phyloP scores from a whole-genome alignment of 2,113 vertebrate genomes.

The Phaethornis superciliosus region DNA sequence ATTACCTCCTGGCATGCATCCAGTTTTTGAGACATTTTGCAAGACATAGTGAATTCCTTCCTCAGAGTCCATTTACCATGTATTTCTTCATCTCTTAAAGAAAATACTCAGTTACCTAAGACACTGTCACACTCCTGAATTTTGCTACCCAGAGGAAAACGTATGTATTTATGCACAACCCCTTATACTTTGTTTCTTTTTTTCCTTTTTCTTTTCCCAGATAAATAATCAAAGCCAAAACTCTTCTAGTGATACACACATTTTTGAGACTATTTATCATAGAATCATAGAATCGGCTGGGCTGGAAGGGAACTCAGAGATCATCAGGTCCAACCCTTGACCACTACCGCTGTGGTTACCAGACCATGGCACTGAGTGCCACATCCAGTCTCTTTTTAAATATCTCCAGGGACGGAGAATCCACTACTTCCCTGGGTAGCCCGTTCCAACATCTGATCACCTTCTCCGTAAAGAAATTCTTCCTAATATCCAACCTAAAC shows the following conservation, averaged over 20 bases:
- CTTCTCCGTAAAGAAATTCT: no score
- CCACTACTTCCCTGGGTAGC: no score
- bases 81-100: slow-evolving; percentile 33
- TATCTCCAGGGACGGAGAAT: no score
- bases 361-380: no score
- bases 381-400: no score
- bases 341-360: no score
- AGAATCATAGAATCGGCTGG: no score
- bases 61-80: not conserved
- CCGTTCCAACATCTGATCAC: no score
- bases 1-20: not conserved
- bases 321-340: no score
- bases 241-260: not conserved
- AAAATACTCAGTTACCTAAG: slow-evolving; percentile 43
- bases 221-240: not conserved
- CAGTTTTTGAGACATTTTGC: not conserved
- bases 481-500: no score
- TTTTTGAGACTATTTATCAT: not conserved
- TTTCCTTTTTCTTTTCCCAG: not conserved
- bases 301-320: no score
- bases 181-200: no score
- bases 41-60: not conserved
- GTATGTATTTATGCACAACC: not conserved
- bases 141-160: slow-evolving; percentile 6
- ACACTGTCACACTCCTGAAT: not conserved